Percentiles rank a stretch among this genome's conserved stretches.
Evolutionary conservation across 2,888 invertebrate genomes (phyloP).

Genomic region (Melanchra persicariae): DNA sequence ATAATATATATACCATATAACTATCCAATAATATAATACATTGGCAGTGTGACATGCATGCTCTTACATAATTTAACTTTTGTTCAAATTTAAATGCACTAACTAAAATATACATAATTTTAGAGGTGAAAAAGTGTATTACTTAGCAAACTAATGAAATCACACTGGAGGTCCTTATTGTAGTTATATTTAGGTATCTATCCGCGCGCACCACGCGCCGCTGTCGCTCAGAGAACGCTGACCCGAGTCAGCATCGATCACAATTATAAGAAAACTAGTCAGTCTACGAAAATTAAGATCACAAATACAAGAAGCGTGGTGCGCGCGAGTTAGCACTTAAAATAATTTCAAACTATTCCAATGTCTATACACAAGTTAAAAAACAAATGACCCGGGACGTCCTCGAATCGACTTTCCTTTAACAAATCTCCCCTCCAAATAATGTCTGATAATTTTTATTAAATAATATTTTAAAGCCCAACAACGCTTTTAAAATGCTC

Average conservation of each 20-base stretch:
- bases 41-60: constrained; percentile 84
- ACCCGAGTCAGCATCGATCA: constrained; percentile 56
- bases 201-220: constrained; percentile 59
- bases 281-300: constrained; percentile 69
- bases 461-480: constrained; percentile 65
- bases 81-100: constrained; percentile 85
- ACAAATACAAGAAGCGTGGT: constrained; percentile 64
- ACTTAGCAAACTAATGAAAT: constrained; percentile 71
- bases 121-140: constrained; percentile 81
- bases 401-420: constrained; percentile 63
- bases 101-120: constrained; percentile 75
- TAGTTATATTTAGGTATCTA: constrained; percentile 72
- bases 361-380: constrained; percentile 84
- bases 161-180: constrained; percentile 78
- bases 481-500: constrained; percentile 46
- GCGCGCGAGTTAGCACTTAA: constrained; percentile 77
- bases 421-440: constrained; percentile 38
- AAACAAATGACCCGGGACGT: constrained; percentile 84
- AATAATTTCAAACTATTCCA: constrained; percentile 81
- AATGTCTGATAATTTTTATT: constrained; percentile 45
- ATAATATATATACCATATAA: constrained; percentile 73
- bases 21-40: constrained; percentile 79
- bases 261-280: constrained; percentile 69
- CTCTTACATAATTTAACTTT: constrained; percentile 80
- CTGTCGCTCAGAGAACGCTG: constrained; percentile 50